Base-by-base conservation (phyloP, 2,797 vertebrate genomes). In the Bovichtus variegatus region DNA sequence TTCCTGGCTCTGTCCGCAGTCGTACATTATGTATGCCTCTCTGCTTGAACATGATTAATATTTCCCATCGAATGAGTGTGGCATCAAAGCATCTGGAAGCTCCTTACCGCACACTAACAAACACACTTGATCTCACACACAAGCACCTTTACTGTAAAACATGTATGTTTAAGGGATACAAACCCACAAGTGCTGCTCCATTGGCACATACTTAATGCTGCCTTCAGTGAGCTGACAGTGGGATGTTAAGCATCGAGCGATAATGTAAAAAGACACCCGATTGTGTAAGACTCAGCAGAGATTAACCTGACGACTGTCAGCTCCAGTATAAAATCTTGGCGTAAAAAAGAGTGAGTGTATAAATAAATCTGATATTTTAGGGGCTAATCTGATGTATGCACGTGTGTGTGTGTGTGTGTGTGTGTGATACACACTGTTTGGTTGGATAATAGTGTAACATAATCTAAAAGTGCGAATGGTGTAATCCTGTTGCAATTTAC, bases 261-360 rank as follows among this genome's bases (percentile, higher is more conserved):
- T 94, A 91, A 92, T 87, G 81, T 87, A 88, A 84, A 91, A 89
- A 89, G 91, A 93, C 92, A 91, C 72, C 57, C 68, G 83, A 88
- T 92, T 93, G 89, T 92, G 90, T 89, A 87, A 87, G 83, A 92
- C 89, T 92, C 89, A 90, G 86, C 85, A 76, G 81, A 92, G 93
- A 94, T 94, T 94, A 94, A 93, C 90, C 91, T 94, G 93, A 94
- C 54, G 74, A 91, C 91, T 94, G 91, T 93, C 91, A 90, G 78
- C 89, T 86, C 65, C 78, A 67, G 87, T 81, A 74, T 71, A 60
- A 85, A 80, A 89, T 87, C 86, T 82, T 75, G 63, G 81, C 76
- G 85, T 83, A 80, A 91, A 88, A 84, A 81, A 82, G 77, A 82
- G 86, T 43, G 78, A 87, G 71, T 72, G 78, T 90, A 91, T 88